Percentiles rank a stretch among this genome's conserved stretches.
These are phyloP conservation scores for Onychostruthus taczanowskii DNA, from an alignment of 2,113 vertebrate genomes.

Conservation along the genomic window DNA sequence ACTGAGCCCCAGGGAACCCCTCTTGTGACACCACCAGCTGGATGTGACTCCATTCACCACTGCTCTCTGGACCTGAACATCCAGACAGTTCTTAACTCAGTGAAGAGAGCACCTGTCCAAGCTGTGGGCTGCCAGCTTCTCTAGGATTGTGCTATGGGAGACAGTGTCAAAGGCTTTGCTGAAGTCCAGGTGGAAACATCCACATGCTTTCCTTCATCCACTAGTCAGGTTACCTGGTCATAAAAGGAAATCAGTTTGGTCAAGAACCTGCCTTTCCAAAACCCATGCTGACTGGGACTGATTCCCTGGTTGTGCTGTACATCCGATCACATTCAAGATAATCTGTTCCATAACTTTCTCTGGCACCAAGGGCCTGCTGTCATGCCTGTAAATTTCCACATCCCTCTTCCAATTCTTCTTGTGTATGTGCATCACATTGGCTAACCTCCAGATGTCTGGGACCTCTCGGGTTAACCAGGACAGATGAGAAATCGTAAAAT, in stretches of 20 bases:
- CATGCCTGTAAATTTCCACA: neutral
- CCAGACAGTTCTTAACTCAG: neutral
- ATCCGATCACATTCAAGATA: neutral
- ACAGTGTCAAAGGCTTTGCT: neutral
- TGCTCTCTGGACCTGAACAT: neutral
- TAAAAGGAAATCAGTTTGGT: neutral
- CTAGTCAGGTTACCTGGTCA: neutral
- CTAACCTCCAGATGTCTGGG: neutral
- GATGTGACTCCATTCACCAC: neutral
- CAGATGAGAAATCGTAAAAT: neutral
- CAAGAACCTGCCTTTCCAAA: neutral
- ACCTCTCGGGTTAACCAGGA: neutral
- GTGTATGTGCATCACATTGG: neutral
- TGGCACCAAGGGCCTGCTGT: neutral
- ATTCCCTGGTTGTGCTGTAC: neutral
- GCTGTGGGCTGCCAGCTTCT: neutral
- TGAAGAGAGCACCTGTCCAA: neutral
- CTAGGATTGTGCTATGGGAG: neutral
- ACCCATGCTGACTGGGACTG: neutral
- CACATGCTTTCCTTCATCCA: neutral
- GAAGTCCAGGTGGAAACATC: neutral
- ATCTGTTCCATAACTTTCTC: neutral
- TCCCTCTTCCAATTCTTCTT: neutral
- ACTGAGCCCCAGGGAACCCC: no score
- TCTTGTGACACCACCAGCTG: neutral